Base-by-base conservation (phyloP, 2,888 invertebrate genomes). In the Melanotus villosus region DNA sequence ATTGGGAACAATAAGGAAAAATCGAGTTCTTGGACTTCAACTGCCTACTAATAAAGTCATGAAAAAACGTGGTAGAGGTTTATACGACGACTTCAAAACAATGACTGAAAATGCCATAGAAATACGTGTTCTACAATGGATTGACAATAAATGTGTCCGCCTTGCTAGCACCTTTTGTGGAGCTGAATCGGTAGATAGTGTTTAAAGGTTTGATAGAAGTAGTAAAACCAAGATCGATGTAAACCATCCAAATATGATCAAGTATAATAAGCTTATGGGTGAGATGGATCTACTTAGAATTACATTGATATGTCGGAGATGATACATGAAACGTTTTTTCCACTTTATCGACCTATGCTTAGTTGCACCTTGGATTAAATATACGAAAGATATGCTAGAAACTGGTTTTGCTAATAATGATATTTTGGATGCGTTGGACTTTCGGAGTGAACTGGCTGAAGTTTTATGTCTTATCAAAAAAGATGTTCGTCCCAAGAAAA, bases 51-150 rank as follows among this genome's bases (percentile, higher is more conserved):
- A n/a, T n/a, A n/a, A n/a, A n/a, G n/a, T n/a, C n/a, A n/a, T n/a
- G n/a, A n/a, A n/a, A n/a, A n/a, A n/a, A n/a, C n/a, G n/a, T n/a
- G n/a, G n/a, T n/a, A n/a, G n/a, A n/a, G n/a, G n/a, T n/a, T n/a
- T n/a, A n/a, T n/a, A n/a, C n/a, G n/a, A n/a, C n/a, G n/a, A n/a
- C n/a, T n/a, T n/a, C n/a, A n/a, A n/a, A n/a, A n/a, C n/a, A n/a
- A n/a, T n/a, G n/a, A n/a, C n/a, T n/a, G n/a, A n/a, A n/a, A n/a
- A n/a, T n/a, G n/a, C n/a, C n/a, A n/a, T n/a, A n/a, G n/a, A n/a
- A n/a, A n/a, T n/a, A n/a, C n/a, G n/a, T n/a, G n/a, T n/a, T n/a
- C 59, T 70, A 23, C 65, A 68, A 65, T 71, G 68, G 69, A 68
- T 59, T 43, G 63, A 73, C 34, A 67, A 59, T 41, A 50, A 60